phyloP scores from a whole-genome alignment of 2,888 invertebrate species.

The Acanthosepion esculentum region DNA sequence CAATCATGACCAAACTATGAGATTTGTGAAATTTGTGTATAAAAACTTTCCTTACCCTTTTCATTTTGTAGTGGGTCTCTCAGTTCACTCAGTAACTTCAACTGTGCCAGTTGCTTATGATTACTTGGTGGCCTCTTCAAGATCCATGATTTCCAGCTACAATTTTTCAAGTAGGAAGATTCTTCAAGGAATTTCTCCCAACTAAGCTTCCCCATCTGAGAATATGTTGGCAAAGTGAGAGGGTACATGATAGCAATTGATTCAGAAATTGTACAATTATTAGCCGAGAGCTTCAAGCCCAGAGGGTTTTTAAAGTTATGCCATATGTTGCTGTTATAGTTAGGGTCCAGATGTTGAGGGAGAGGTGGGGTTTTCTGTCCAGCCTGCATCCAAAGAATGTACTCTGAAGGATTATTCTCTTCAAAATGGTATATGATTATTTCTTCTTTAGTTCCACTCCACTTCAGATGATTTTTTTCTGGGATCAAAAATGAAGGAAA shows the following conservation, averaged over 20 bases:
- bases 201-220: background rate
- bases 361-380: background rate
- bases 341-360: background rate
- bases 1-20: too few species aligned
- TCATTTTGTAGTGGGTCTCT: background rate
- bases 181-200: constrained; percentile 10
- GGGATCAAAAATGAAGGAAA: background rate
- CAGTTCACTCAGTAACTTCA: background rate
- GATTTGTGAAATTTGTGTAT: too few species aligned
- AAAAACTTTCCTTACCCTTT: background rate
- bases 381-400: background rate
- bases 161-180: background rate
- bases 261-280: background rate
- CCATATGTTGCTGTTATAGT: background rate
- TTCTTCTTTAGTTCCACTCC: background rate
- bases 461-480: background rate
- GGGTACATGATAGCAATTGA: background rate
- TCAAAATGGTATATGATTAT: background rate
- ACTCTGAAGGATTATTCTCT: background rate
- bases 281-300: background rate
- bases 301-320: background rate
- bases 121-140: background rate
- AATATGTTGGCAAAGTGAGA: background rate
- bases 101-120: background rate
- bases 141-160: too few species aligned